Evolutionary conservation across 2,888 invertebrate species (phyloP).

Genomic region (Diarsia rubi): DNA sequence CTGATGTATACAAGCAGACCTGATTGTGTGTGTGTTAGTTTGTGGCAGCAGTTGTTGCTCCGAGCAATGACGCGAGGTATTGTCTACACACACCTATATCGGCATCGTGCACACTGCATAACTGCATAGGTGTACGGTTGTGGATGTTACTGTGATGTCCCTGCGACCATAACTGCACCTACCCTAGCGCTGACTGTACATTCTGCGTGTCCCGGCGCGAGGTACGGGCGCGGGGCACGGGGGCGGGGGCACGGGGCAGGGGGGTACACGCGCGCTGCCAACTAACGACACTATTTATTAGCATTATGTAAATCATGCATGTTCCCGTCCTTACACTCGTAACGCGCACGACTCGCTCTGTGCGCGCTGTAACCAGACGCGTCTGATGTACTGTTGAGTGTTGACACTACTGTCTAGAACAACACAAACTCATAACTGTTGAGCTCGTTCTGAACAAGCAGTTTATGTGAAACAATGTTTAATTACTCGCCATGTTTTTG

Average conservation of each 20-base stretch:
- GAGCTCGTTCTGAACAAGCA: conserved; percentile 19
- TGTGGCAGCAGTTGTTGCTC: neutral
- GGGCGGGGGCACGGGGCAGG: neutral
- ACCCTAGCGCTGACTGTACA: neutral
- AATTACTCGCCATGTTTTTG: conserved; percentile 29
- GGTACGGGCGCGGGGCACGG: neutral
- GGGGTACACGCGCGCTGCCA: conserved; percentile 1
- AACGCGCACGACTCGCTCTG: conserved; percentile 3
- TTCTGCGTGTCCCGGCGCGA: neutral
- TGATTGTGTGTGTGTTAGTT: neutral
- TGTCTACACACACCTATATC: neutral
- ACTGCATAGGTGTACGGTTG: neutral
- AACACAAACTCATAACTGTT: conserved; percentile 36
- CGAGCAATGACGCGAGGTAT: neutral
- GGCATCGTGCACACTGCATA: no score
- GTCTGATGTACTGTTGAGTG: neutral
- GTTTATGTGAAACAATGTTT: conserved; percentile 34
- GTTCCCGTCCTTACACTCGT: conserved; percentile 7
- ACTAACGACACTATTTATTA: conserved; percentile 46
- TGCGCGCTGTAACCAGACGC: conserved; percentile 13
- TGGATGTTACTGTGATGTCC: neutral
- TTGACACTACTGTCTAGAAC: conserved; percentile 3
- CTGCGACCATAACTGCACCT: no score
- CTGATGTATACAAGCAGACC: neutral
- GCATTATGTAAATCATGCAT: conserved; percentile 45